These are phyloP conservation scores for Sthenelais limicola DNA, from an alignment of 2,888 invertebrate genomes.

Conservation along the genomic window DNA sequence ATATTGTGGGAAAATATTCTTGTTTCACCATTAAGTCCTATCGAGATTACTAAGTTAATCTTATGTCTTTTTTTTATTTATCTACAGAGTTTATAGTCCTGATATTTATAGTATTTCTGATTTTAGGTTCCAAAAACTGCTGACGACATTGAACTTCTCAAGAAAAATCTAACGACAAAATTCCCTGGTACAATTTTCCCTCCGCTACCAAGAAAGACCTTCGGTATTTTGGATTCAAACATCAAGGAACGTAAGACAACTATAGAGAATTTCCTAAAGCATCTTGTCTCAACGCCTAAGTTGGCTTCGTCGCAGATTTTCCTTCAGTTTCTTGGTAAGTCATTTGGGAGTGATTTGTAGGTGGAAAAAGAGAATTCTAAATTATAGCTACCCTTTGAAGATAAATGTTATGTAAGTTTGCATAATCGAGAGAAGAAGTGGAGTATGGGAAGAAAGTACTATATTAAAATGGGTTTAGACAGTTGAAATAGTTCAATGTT, in stretches of 20 bases:
- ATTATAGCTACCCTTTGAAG: neutral
- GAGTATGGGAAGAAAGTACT: too few species aligned
- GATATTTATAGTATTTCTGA: neutral
- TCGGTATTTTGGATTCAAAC: conserved; percentile 13
- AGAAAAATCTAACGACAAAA: conserved; percentile 16
- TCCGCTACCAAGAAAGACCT: conserved; percentile 31
- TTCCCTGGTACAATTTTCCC: conserved; percentile 30
- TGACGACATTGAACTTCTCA: conserved; percentile 36
- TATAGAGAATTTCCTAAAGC: conserved; percentile 17
- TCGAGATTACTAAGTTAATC: neutral
- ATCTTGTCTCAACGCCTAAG: conserved; percentile 7
- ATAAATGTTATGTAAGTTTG: neutral
- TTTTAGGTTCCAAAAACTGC: conserved; percentile 34
- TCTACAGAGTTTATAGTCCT: neutral
- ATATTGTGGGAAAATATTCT: neutral
- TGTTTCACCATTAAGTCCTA: too few species aligned
- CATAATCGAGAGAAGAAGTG: too few species aligned
- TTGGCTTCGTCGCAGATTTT: neutral
- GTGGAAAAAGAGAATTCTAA: neutral
- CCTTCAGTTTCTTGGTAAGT: conserved; percentile 38
- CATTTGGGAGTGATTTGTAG: too few species aligned
- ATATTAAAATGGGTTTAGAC: too few species aligned
- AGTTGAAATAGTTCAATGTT: too few species aligned
- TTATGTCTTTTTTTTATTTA: neutral
- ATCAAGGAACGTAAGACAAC: conserved; percentile 8